Conservation (phyloP, 2,888 invertebrate genomes). For the Sphaerophoria taeniata region DNA sequence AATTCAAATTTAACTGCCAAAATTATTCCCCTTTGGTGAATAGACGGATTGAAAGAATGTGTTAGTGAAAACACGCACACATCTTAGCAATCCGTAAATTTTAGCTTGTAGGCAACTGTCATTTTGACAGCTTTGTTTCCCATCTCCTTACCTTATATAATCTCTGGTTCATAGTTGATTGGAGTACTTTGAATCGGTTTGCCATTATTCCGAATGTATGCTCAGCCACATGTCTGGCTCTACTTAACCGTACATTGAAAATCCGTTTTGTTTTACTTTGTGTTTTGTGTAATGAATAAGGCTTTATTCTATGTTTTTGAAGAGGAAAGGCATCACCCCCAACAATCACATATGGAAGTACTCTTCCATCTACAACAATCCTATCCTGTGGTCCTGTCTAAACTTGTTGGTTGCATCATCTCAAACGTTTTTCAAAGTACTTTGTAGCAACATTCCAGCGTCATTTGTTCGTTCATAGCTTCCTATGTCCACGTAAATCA, state of each 20-base stretch:
- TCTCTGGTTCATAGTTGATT: conserved; percentile 1
- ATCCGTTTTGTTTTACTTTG: background rate
- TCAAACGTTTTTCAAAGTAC: background rate
- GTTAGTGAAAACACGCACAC: no score
- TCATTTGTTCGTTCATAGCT: conserved; percentile 3
- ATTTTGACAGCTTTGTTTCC: no score
- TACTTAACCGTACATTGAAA: background rate
- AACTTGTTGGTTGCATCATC: background rate
- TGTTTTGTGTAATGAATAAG: conserved; percentile 1
- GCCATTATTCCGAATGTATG: conserved; percentile 31
- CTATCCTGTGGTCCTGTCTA: background rate
- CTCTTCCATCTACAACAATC: background rate
- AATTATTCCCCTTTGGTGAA: no score
- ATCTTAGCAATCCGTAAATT: no score
- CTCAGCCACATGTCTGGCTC: conserved; percentile 23
- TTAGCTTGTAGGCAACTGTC: no score
- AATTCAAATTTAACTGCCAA: no score
- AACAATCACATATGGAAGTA: no score
- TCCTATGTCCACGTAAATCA: background rate
- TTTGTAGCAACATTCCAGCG: conserved; percentile 3
- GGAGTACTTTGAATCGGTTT: conserved; percentile 24
- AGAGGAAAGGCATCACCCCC: no score
- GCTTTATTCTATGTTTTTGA: background rate
- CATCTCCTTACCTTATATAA: no score
- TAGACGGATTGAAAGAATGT: no score